Evolutionary conservation across 1,140 invertebrate genomes (phyloP).

Genomic region (Trichonephila clavipes): DNA sequence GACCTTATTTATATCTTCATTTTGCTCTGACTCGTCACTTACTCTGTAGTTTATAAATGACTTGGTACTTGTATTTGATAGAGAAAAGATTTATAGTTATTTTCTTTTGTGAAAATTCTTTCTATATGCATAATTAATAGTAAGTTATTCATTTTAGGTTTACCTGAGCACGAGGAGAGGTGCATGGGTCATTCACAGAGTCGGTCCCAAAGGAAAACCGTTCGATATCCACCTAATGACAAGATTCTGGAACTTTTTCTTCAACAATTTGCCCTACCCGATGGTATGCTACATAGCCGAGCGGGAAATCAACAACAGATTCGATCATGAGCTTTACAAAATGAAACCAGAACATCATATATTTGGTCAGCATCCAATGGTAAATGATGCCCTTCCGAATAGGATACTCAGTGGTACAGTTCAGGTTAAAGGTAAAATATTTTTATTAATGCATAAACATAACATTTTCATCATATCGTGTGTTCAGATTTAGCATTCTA

Average conservation of each 20-base stretch:
- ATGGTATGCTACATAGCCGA: constrained; percentile 75
- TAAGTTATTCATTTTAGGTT: constrained; percentile 79
- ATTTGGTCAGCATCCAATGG: constrained; percentile 82
- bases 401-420: constrained; percentile 82
- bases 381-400: constrained; percentile 84
- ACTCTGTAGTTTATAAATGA: no score
- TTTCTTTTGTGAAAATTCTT: no score
- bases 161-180: constrained; percentile 82
- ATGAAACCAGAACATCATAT: constrained; percentile 82
- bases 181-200: constrained; percentile 81
- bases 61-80: no score
- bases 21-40: no score
- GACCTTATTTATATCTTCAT: no score
- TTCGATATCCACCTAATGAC: constrained; percentile 78
- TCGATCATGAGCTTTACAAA: constrained; percentile 82
- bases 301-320: constrained; percentile 78
- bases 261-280: constrained; percentile 69
- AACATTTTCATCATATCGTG: no score
- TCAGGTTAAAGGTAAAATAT: constrained; percentile 80
- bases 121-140: no score
- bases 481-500: no score
- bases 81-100: no score
- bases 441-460: no score
- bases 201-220: constrained; percentile 80
- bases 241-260: constrained; percentile 67